A percentile compares a stretch with the other conserved stretches of the same genome.
Evolutionary conservation across 2,797 vertebrate species (phyloP).

Genomic region (Sarcophilus harrisii): DNA sequence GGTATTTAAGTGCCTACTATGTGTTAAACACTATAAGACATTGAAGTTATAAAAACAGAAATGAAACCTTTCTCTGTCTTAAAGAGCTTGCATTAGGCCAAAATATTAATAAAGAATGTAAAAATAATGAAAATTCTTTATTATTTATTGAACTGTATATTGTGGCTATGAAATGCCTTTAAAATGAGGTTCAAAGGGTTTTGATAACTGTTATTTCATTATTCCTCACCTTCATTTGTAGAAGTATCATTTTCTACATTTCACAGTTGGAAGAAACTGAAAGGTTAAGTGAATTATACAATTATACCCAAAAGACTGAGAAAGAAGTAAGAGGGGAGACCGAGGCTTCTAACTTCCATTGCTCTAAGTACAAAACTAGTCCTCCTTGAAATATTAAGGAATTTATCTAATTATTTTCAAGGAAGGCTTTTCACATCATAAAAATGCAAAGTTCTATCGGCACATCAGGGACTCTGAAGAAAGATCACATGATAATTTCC

Average conservation of each 20-base stretch:
- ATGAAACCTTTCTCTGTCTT: not conserved
- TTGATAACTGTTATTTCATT: constrained; percentile 56
- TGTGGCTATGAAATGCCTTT: constrained; percentile 49
- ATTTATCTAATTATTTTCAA: constrained; percentile 68
- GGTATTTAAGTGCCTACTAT: not conserved
- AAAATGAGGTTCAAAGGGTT: constrained; percentile 54
- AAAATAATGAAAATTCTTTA: constrained; percentile 46
- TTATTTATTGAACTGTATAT: constrained; percentile 64
- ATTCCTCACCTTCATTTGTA: constrained; percentile 62
- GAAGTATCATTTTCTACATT: constrained; percentile 64
- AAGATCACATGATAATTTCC: constrained; percentile 69
- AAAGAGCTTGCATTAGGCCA: not conserved
- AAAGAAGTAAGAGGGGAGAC: constrained; percentile 29
- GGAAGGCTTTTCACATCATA: constrained; percentile 26
- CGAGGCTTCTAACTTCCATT: constrained; percentile 24
- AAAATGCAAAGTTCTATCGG: constrained; percentile 59
- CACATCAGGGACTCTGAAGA: constrained; percentile 51
- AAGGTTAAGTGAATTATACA: constrained; percentile 69
- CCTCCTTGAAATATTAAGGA: constrained; percentile 71
- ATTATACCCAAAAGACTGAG: constrained; percentile 51
- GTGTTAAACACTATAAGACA: not conserved
- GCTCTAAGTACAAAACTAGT: constrained; percentile 26
- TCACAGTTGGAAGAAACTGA: constrained; percentile 65
- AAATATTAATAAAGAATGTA: not conserved
- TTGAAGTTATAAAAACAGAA: not conserved